These are phyloP conservation scores for Cosmopolites sordidus DNA, from an alignment of 2,888 invertebrate species.

Conservation along the genomic window DNA sequence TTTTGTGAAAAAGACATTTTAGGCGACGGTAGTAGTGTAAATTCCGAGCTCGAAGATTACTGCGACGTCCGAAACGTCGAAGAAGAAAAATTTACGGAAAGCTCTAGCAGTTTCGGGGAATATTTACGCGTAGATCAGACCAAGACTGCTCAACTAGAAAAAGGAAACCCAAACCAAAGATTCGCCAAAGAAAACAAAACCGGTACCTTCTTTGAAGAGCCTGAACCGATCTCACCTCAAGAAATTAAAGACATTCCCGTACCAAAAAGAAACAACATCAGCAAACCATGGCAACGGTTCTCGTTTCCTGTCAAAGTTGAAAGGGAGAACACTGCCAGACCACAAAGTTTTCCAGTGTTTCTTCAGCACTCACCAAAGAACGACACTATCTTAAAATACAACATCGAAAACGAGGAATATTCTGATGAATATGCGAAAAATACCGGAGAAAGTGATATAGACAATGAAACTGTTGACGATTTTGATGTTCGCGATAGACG, in stretches of 20 bases:
- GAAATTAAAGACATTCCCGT: conserved; percentile 17
- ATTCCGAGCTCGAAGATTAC: conserved; percentile 8
- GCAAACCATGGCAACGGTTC: conserved; percentile 5
- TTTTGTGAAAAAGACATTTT: not conserved
- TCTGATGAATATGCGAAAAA: no score
- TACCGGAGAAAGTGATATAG: not conserved
- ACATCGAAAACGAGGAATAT: not conserved
- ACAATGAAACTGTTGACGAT: not conserved
- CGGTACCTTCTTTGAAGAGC: conserved; percentile 18
- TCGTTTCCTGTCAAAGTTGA: conserved; percentile 13
- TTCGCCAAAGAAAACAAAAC: conserved; percentile 14
- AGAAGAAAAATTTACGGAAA: conserved; percentile 16
- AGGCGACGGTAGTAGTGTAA: not conserved
- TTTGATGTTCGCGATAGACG: not conserved
- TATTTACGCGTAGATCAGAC: conserved; percentile 2
- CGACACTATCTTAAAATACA: not conserved
- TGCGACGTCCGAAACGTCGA: not conserved
- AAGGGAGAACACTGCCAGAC: not conserved
- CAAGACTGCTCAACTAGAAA: not conserved
- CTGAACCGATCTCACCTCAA: conserved; percentile 11
- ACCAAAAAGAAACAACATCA: conserved; percentile 9
- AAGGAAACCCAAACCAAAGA: conserved; percentile 9
- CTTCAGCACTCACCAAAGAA: not conserved
- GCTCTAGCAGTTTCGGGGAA: conserved; percentile 24
- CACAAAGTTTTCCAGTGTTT: conserved; percentile 12